Conservation (phyloP, 1,140 invertebrate genomes). For the Mylabris phalerata region DNA sequence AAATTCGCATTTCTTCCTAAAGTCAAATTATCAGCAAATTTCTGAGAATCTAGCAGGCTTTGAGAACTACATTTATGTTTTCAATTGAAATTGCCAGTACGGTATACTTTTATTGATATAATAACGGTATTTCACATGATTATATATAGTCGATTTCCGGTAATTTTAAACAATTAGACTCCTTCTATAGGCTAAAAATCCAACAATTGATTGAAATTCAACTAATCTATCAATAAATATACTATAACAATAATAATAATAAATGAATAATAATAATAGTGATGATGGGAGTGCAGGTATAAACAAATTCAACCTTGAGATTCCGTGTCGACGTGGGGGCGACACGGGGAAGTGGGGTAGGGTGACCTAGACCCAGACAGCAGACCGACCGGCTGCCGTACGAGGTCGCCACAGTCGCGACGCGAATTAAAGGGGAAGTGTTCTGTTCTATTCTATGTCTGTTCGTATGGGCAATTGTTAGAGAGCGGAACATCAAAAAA, state of each 20-base stretch:
- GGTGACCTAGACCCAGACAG: slow-evolving; percentile 36
- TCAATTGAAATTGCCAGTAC: too few relatives aligned
- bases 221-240: neutral
- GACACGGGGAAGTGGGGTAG: slow-evolving; percentile 23
- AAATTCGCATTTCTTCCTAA: too few relatives aligned
- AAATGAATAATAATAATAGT: neutral
- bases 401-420: slow-evolving; percentile 30
- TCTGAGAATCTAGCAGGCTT: too few relatives aligned
- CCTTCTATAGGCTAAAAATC: neutral
- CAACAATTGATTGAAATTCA: neutral
- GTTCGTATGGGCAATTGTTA: neutral
- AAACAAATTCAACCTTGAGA: slow-evolving; percentile 36
- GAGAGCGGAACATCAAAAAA: too few relatives aligned
- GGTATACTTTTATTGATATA: too few relatives aligned
- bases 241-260: slow-evolving; percentile 6
- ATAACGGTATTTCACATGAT: too few relatives aligned
- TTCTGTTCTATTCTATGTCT: slow-evolving; percentile 4
- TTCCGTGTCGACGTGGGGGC: slow-evolving; percentile 27
- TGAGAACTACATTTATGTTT: too few relatives aligned
- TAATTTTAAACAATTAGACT: neutral
- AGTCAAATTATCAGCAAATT: too few relatives aligned
- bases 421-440: slow-evolving; percentile 32
- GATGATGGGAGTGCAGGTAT: slow-evolving; percentile 22
- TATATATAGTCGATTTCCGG: too few relatives aligned
- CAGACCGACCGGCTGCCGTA: slow-evolving; percentile 10